Percentiles rank a stretch among this genome's conserved stretches.
phyloP scores from a whole-genome alignment of 2,888 invertebrate genomes.

The Platycheirus albimanus region DNA sequence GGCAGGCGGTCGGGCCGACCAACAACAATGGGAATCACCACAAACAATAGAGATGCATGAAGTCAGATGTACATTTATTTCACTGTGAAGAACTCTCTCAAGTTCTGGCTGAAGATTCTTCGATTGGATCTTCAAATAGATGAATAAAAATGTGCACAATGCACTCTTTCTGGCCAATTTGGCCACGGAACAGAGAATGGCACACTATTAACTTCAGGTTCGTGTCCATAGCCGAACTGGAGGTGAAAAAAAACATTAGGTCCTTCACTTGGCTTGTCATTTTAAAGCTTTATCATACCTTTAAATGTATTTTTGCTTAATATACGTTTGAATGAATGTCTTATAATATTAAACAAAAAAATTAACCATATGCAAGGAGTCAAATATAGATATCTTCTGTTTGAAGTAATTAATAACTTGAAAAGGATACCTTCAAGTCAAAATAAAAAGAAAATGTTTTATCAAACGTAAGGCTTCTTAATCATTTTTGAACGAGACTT shows the following conservation, averaged over 20 bases:
- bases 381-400: no score
- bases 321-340: no score
- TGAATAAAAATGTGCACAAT: slow-evolving; percentile 44
- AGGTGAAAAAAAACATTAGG: not conserved
- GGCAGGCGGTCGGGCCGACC: slow-evolving; percentile 17
- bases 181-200: slow-evolving; percentile 27
- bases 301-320: no score
- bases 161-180: slow-evolving; percentile 64
- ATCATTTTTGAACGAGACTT: no score
- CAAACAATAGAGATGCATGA: slow-evolving; percentile 73
- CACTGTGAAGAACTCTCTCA: slow-evolving; percentile 20
- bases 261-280: no score
- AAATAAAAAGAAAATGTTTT: no score
- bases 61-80: slow-evolving; percentile 57
- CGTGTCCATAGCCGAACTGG: not conserved
- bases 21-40: slow-evolving; percentile 48
- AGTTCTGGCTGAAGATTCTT: slow-evolving; percentile 38
- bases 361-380: no score
- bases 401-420: no score
- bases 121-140: slow-evolving; percentile 64
- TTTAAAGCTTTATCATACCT: no score
- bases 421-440: no score
- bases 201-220: slow-evolving; percentile 7
- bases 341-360: no score
- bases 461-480: no score